phyloP scores from a whole-genome alignment of 2,888 invertebrate genomes.

The Periphyllus acericola region DNA sequence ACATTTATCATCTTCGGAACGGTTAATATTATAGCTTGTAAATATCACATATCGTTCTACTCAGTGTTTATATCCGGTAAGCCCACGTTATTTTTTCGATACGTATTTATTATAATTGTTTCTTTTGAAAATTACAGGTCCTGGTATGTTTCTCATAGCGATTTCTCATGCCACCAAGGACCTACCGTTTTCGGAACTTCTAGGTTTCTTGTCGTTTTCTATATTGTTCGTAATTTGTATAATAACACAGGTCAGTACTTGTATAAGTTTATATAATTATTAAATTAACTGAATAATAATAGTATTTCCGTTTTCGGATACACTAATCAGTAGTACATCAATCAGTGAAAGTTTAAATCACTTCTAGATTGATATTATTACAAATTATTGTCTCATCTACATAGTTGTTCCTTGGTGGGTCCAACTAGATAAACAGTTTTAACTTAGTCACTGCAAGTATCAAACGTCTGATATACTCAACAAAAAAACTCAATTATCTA shows the following conservation, averaged over 20 bases:
- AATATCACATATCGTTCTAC: not conserved
- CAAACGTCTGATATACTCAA: too few relatives aligned
- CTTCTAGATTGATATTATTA: too few relatives aligned
- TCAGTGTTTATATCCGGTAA: slow-evolving; percentile 48
- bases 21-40: not conserved
- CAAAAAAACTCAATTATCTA: too few relatives aligned
- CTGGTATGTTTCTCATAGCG: slow-evolving; percentile 37
- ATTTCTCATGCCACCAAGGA: not conserved
- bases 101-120: not conserved
- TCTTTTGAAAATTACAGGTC: slow-evolving; percentile 4
- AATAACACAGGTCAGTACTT: slow-evolving; percentile 46
- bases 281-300: too few relatives aligned
- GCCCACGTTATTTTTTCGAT: not conserved
- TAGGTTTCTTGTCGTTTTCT: slow-evolving; percentile 11
- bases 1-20: slow-evolving; percentile 14
- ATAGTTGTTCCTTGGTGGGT: too few relatives aligned
- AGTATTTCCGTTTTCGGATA: too few relatives aligned
- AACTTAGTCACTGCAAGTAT: too few relatives aligned
- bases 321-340: too few relatives aligned
- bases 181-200: not conserved
- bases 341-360: too few relatives aligned
- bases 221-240: slow-evolving; percentile 31
- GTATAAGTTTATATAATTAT: not conserved
- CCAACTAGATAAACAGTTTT: too few relatives aligned
- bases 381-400: too few relatives aligned